phyloP scores from a whole-genome alignment of 2,113 vertebrate genomes.

The Pleuronectes platessa region DNA sequence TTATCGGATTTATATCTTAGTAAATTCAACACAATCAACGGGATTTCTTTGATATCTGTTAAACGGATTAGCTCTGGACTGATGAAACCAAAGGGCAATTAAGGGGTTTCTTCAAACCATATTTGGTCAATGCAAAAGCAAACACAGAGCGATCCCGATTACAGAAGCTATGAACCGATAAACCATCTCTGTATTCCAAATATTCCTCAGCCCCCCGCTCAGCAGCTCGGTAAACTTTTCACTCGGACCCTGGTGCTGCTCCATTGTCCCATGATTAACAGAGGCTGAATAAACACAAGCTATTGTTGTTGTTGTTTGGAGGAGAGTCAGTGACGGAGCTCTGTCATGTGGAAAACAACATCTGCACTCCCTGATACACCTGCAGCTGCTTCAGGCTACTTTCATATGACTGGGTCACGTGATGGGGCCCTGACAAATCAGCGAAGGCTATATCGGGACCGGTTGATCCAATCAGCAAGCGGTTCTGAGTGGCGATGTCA shows the following conservation, averaged over 20 bases:
- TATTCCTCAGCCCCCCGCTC: not conserved
- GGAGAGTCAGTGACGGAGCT: constrained; percentile 23
- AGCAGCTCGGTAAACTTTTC: constrained; percentile 15
- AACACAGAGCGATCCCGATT: not conserved
- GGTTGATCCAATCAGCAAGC: no score
- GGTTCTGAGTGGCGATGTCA: no score
- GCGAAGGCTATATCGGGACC: no score
- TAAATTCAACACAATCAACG: not conserved
- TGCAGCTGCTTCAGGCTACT: no score
- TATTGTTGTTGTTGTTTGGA: constrained; percentile 25
- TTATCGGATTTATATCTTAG: no score
- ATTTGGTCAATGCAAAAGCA: constrained; percentile 23
- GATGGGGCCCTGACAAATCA: no score
- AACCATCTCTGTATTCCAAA: constrained; percentile 4
- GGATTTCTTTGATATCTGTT: not conserved
- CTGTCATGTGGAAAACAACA: constrained; percentile 16
- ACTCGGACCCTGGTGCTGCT: constrained; percentile 31
- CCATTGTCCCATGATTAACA: constrained; percentile 46
- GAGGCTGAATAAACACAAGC: constrained; percentile 23
- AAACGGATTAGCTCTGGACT: no score
- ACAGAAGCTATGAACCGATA: constrained; percentile 1
- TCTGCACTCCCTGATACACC: constrained; percentile 7
- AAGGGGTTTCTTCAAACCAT: not conserved
- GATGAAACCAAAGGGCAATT: constrained; percentile 33
- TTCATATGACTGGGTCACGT: no score